A percentile compares a stretch with the other conserved stretches of the same genome.
These are phyloP conservation scores for Tetragonula clypearis DNA, from an alignment of 1,140 invertebrate species.

Conservation along the genomic window DNA sequence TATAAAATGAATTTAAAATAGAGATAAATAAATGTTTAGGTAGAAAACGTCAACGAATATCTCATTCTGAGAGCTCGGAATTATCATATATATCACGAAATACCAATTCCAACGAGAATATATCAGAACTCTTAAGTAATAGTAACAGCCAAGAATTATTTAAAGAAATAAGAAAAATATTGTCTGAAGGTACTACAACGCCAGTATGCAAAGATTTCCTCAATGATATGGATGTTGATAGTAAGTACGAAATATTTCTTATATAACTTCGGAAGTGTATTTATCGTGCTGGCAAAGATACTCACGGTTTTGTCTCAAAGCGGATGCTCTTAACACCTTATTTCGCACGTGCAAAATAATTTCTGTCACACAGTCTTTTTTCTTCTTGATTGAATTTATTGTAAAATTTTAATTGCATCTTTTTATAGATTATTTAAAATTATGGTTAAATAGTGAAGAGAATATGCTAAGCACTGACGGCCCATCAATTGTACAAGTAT, in stretches of 20 bases:
- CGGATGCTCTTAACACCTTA: no score
- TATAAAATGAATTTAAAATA: conserved; percentile 63
- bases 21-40: conserved; percentile 53
- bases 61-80: conserved; percentile 70
- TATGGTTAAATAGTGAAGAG: conserved; percentile 13
- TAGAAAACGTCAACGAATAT: conserved; percentile 79
- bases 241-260: conserved; percentile 25
- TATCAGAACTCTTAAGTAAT: background rate
- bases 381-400: background rate
- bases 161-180: conserved; percentile 64
- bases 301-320: no score
- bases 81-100: conserved; percentile 25
- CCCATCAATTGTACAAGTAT: conserved; percentile 34
- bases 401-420: background rate
- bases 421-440: conserved; percentile 28
- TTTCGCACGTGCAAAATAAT: no score
- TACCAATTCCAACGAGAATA: background rate
- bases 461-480: conserved; percentile 50
- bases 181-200: conserved; percentile 38
- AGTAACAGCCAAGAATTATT: conserved; percentile 44
- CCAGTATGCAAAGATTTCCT: conserved; percentile 36
- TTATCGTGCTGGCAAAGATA: no score
- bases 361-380: background rate
- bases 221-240: conserved; percentile 19
- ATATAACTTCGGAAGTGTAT: no score